phyloP scores from a whole-genome alignment of 2,113 vertebrate genomes.

The Clupea harengus region DNA sequence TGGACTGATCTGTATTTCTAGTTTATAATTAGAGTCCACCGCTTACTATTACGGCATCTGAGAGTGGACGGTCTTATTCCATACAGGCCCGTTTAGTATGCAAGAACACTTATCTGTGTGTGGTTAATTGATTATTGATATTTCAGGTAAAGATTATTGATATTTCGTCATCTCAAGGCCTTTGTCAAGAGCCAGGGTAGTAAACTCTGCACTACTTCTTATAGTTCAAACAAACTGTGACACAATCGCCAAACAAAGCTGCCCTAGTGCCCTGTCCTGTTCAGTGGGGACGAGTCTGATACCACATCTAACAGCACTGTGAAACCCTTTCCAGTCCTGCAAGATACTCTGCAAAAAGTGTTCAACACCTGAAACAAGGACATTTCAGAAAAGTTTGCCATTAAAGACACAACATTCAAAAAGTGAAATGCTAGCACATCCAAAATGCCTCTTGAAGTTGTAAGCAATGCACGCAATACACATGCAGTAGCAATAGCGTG shows the following conservation, averaged over 20 bases:
- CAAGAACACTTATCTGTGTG: neutral
- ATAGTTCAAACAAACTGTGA: conserved; percentile 35
- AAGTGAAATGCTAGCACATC: neutral
- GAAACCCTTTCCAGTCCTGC: neutral
- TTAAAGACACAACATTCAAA: neutral
- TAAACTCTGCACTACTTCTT: conserved; percentile 15
- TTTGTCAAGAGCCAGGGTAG: neutral
- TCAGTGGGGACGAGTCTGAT: neutral
- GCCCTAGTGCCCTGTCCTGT: conserved; percentile 29
- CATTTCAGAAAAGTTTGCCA: neutral
- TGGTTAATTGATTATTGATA: neutral
- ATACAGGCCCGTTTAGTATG: neutral
- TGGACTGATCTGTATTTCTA: neutral
- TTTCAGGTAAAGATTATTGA: no score
- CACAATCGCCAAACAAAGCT: conserved; percentile 60
- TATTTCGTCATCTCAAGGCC: neutral
- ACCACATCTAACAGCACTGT: neutral
- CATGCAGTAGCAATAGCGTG: neutral
- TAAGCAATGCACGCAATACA: neutral
- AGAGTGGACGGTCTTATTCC: neutral
- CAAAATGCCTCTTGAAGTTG: neutral
- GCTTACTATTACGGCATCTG: neutral
- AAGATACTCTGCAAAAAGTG: neutral
- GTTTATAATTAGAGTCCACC: neutral
- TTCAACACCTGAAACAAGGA: neutral